Percentiles rank a stretch among this genome's conserved stretches.
Evolutionary conservation across 2,888 invertebrate genomes (phyloP).

Genomic region (Drosophila pullipes): DNA sequence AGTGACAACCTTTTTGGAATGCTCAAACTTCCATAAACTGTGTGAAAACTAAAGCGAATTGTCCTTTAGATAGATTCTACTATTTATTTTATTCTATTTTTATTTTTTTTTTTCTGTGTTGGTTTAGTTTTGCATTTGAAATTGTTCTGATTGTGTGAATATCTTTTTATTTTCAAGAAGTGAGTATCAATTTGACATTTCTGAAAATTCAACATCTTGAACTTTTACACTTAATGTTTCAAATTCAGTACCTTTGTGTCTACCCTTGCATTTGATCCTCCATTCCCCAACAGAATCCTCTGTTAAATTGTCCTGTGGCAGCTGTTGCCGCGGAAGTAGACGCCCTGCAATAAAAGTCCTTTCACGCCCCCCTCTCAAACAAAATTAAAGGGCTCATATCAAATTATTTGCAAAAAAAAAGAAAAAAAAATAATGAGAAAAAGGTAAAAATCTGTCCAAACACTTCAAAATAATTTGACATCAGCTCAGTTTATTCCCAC

Average conservation of each 20-base stretch:
- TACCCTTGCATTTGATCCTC: slow-evolving; percentile 5
- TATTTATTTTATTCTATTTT: neutral
- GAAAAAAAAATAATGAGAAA: slow-evolving; percentile 8
- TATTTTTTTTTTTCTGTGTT: neutral
- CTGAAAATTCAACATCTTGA: neutral
- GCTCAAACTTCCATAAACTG: neutral
- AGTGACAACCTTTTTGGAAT: neutral
- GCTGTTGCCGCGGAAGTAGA: slow-evolving; percentile 75
- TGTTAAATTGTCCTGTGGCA: slow-evolving; percentile 31
- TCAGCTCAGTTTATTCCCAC: slow-evolving; percentile 82
- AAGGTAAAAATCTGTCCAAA: slow-evolving; percentile 82
- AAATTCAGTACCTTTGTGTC: slow-evolving; percentile 1
- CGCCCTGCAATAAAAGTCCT: slow-evolving; percentile 70
- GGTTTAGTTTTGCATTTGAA: neutral
- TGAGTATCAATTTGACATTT: neutral
- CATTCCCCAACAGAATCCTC: neutral
- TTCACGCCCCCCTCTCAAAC: slow-evolving; percentile 11
- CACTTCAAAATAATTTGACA: slow-evolving; percentile 85
- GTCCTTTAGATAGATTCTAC: neutral
- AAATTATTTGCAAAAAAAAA: slow-evolving; percentile 68
- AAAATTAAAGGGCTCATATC: slow-evolving; percentile 59
- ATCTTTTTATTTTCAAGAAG: neutral
- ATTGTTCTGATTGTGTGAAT: neutral
- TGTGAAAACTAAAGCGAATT: neutral
- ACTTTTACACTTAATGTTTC: neutral